Base-by-base conservation (phyloP, 2,888 invertebrate genomes). In the Xylota sylvarum region DNA sequence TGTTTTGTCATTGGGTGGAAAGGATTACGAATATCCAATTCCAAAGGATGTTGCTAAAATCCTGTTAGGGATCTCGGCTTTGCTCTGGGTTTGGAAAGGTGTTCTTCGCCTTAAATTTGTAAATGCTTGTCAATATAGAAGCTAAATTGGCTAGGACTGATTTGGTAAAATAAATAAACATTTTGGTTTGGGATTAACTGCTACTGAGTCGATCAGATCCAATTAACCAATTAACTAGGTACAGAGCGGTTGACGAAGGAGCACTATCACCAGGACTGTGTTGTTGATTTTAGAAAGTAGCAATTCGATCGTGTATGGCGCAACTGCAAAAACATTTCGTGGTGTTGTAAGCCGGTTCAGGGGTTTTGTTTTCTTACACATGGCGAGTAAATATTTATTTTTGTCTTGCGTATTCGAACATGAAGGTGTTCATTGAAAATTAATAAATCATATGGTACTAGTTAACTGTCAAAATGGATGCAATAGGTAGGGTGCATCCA, bases 191-290 rank as follows among this genome's bases (percentile, higher is more conserved):
- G 82, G 77, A 86, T 86, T 86, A 86, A 82, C 82, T 56, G 77
- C 82, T 74, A 78, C 86, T 86, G 86, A 86, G 86, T 86, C 86
- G 56, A 73, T 82, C 77, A 82, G 86, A 86, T 86, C 86, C 86
- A 86, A 86, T 86, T 86, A 86, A 78, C 46, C 76, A 85, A 85
- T 72, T 81, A 77, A 55, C 60, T 46, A 78, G 58, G 50, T 73
- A 52, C n/a, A 43, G 9, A 37, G 4, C n/a, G n/a, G n/a, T n/a
- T n/a, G n/a, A n/a, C n/a, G n/a, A n/a, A n/a, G n/a, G n/a, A n/a
- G n/a, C n/a, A n/a, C n/a, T n/a, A n/a, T n/a, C n/a, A n/a, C n/a
- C n/a, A n/a, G n/a, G 6, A 23, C 12, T 32, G n/a, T 17, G 27
- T 37, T 69, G 62, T 58, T 70, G 77, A 70, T 77, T 70, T 74